Conservation (phyloP, 2,888 invertebrate species). For the Azorinus chamasolen region DNA sequence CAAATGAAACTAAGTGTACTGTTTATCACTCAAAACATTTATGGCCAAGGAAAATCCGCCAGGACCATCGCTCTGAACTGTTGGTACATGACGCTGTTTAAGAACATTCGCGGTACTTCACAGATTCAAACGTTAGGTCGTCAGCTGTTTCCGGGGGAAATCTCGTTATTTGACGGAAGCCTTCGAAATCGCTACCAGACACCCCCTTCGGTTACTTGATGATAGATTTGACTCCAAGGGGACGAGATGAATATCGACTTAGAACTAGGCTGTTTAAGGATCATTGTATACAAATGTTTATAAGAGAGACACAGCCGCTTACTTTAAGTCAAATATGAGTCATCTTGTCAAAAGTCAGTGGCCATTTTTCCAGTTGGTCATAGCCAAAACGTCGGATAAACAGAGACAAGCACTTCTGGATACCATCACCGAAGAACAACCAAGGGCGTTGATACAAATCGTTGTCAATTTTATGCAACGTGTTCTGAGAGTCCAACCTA, state of each 20-base stretch:
- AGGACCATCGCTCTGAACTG: conserved; percentile 30
- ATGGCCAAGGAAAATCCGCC: too few species aligned
- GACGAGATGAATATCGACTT: conserved; percentile 14
- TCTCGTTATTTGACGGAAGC: conserved; percentile 22
- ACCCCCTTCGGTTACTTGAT: conserved; percentile 19
- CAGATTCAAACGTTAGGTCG: conserved; percentile 14
- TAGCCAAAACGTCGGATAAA: conserved; percentile 3
- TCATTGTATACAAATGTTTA: conserved; percentile 17
- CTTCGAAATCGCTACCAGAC: conserved; percentile 32
- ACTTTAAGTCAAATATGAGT: not conserved
- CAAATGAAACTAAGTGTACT: conserved; percentile 32
- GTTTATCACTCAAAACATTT: conserved; percentile 34
- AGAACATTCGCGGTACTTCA: conserved; percentile 20
- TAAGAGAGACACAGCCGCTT: conserved; percentile 16
- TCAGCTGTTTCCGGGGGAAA: conserved; percentile 29
- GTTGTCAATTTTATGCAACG: too few species aligned
- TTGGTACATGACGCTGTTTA: conserved; percentile 18
- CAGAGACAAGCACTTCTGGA: too few species aligned
- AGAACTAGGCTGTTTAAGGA: conserved; percentile 28
- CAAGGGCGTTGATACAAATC: not conserved
- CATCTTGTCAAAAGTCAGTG: conserved; percentile 2
- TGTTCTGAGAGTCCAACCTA: too few species aligned
- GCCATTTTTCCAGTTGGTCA: not conserved
- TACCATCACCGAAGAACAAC: too few species aligned
- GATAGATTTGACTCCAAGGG: conserved; percentile 25